These are phyloP conservation scores for Conomelus anceps DNA, from an alignment of 2,888 invertebrate species.

Conservation along the genomic window DNA sequence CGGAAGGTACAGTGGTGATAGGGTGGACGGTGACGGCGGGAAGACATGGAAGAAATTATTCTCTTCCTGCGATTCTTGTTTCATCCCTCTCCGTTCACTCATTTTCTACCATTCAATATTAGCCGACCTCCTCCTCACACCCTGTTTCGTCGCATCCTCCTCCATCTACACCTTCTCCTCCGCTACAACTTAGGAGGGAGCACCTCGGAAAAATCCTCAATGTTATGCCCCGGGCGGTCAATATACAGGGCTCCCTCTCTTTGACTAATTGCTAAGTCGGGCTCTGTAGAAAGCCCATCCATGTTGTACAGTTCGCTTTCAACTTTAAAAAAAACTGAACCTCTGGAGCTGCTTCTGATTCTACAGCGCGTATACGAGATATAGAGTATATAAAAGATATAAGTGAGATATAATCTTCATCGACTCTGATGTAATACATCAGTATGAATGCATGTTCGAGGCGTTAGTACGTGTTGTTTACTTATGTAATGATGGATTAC, in stretches of 20 bases:
- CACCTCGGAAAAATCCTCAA: constrained; percentile 25
- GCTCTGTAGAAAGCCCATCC: not conserved
- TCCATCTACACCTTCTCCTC: not conserved
- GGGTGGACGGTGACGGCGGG: not conserved
- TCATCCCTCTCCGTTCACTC: not conserved
- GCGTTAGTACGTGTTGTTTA: not conserved
- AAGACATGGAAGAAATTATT: constrained; percentile 12
- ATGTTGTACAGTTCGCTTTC: not conserved
- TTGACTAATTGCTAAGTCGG: constrained; percentile 21
- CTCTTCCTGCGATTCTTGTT: not conserved
- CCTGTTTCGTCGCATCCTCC: constrained; percentile 6
- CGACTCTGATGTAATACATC: too few relatives aligned
- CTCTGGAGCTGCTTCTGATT: not conserved
- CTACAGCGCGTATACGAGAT: not conserved
- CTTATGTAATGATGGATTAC: not conserved
- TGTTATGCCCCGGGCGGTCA: constrained; percentile 15
- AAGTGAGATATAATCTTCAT: not conserved
- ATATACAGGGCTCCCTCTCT: constrained; percentile 11
- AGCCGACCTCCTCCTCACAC: not conserved
- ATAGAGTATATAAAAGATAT: not conserved
- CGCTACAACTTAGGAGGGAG: constrained; percentile 19
- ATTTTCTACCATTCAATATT: not conserved
- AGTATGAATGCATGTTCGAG: not conserved
- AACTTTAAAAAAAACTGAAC: not conserved
- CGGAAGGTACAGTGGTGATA: not conserved